Evolutionary conservation across 2,797 vertebrate genomes (phyloP), one percentile per base, ranked within the genome.

Genomic region (Epinephelus coioides): DNA sequence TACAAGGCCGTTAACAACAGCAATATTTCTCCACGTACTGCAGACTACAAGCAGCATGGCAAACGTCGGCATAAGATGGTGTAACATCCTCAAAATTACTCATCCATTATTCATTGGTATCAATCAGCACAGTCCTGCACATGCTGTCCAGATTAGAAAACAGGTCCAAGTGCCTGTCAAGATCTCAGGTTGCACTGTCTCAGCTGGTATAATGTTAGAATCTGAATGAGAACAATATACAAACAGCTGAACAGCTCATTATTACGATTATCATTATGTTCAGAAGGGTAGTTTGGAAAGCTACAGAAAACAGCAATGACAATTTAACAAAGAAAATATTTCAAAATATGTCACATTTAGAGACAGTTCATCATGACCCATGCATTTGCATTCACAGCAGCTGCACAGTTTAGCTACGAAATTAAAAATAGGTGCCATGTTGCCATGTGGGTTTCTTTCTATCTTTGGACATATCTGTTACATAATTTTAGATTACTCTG

Each of bases 51-150:
- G 66, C 55, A 69, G 60, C 38, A 25, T 68, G 64, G 61, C 60
- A 86, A 89, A 83, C 77, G 78, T 53, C 11, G 15, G 34, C 49
- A 47, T 51, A 51, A 55, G 44, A 72, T 65, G 51, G 57, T 84
- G 49, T 68, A 65, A 83, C 83, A 82, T 71, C 69, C 59, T 72
- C 69, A 76, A 63, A 63, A 62, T 89, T 78, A 76, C 51, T 76
- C 78, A 84, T 90, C 82, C 53, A 87, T 87, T 84, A 90, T 89
- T 89, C 74, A 88, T 51, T 62, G 25, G 56, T 63, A 79, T 84
- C 79, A 86, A 72, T 73, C 18, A 65, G 53, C 59, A 82, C 47
- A 69, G 60, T 51, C 63, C 60, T 74, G 53, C 44, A 67, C 60
- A 68, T 56, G 40, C 50, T 68, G 76, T 74, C 64, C 73, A 78